phyloP scores from a whole-genome alignment of 2,113 vertebrate species.

The Syngnathus scovelli region DNA sequence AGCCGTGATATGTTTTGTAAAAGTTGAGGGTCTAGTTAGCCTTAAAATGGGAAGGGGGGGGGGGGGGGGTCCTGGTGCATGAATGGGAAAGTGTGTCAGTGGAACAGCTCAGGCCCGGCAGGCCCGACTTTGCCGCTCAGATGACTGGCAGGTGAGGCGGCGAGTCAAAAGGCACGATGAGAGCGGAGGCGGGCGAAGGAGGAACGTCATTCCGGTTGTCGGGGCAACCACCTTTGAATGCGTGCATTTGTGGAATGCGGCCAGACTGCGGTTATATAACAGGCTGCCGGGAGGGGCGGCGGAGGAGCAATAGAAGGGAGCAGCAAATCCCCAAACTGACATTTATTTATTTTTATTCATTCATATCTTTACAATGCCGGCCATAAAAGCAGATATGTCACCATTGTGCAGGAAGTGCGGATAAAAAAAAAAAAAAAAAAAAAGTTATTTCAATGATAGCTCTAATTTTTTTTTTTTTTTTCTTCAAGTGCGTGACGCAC shows the following conservation, averaged over 20 bases:
- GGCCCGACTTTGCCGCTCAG: conserved; percentile 47
- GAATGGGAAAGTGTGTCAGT: conserved; percentile 73
- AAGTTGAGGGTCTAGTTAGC: conserved; percentile 23
- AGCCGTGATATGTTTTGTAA: conserved; percentile 8
- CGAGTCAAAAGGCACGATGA: conserved; percentile 50
- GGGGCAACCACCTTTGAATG: conserved; percentile 68
- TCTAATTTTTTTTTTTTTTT: background rate
- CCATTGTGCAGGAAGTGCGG: conserved; percentile 5
- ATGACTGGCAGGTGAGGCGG: conserved; percentile 57
- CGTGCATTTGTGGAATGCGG: conserved; percentile 67
- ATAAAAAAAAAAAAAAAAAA: no score
- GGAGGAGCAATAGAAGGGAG: conserved; percentile 45
- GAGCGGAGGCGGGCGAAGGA: conserved; percentile 21
- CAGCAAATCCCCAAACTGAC: conserved; percentile 23
- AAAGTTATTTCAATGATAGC: background rate
- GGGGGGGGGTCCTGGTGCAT: conserved; percentile 17
- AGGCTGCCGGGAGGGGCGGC: conserved; percentile 38
- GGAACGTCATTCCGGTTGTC: conserved; percentile 54
- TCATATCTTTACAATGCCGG: conserved; percentile 39
- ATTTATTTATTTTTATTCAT: conserved; percentile 60
- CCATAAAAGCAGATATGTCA: conserved; percentile 23
- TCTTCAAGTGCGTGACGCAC: conserved; percentile 28
- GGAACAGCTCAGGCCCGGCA: conserved; percentile 58
- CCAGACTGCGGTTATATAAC: conserved; percentile 74
- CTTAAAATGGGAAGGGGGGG: conserved; percentile 46